Evolutionary conservation across 2,113 vertebrate genomes (phyloP).

Genomic region (Microtus montanus): DNA sequence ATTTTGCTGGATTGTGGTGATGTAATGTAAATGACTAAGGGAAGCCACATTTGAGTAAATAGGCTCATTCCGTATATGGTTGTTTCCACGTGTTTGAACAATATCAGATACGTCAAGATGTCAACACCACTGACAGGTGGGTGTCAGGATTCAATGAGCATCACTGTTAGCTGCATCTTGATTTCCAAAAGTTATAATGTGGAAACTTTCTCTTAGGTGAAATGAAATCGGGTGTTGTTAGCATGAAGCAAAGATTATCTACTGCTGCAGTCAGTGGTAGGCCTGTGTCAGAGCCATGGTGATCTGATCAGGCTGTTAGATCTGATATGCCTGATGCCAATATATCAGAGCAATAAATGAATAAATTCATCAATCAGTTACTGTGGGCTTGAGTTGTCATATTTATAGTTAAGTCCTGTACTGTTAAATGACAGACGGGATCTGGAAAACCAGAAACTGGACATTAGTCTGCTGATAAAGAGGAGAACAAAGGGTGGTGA

Average conservation of each 20-base stretch:
- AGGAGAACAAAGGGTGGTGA: background rate
- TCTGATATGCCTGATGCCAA: background rate
- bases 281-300: background rate
- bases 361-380: background rate
- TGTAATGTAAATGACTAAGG: background rate
- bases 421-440: background rate
- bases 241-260: background rate
- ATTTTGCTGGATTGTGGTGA: background rate
- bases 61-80: background rate
- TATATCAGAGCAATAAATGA: background rate
- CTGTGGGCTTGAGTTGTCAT: background rate
- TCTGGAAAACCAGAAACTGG: background rate
- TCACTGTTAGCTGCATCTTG: background rate
- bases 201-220: background rate
- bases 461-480: background rate
- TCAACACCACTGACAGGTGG: background rate
- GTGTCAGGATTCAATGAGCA: background rate
- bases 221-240: background rate
- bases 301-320: background rate
- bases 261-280: background rate
- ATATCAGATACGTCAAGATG: background rate
- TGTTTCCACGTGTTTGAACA: background rate
- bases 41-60: background rate
- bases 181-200: background rate
- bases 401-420: constrained; percentile 1